Evolutionary conservation across 1,140 invertebrate genomes (phyloP).

Genomic region (Leptoteleia sp.): DNA sequence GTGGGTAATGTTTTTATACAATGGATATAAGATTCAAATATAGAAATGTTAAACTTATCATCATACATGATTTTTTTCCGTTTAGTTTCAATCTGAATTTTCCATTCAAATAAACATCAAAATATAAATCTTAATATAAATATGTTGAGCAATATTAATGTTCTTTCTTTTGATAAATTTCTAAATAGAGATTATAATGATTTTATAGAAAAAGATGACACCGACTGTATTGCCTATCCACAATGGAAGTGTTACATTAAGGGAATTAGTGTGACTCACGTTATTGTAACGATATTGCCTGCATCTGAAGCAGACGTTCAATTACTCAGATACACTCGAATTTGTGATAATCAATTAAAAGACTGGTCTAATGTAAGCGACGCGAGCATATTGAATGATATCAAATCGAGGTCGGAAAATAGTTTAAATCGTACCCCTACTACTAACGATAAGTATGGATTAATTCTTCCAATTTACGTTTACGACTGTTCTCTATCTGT

Average conservation of each 20-base stretch:
- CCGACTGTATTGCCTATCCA: slow-evolving; percentile 40
- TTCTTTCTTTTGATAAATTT: no score
- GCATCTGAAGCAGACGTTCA: slow-evolving; percentile 83
- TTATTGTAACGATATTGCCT: slow-evolving; percentile 87
- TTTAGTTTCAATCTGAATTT: no score
- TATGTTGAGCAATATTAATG: no score
- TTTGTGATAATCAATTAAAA: slow-evolving; percentile 41
- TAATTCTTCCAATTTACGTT: slow-evolving; percentile 85
- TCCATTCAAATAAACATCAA: no score
- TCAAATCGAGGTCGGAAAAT: slow-evolving; percentile 24
- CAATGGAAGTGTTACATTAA: slow-evolving; percentile 88
- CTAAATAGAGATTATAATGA: background rate
- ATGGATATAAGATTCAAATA: no score
- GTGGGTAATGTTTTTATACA: no score
- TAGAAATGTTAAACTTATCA: no score
- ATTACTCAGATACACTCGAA: slow-evolving; percentile 74
- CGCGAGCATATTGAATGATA: slow-evolving; percentile 37
- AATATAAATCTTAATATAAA: no score
- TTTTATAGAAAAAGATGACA: slow-evolving; percentile 54
- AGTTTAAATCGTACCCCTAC: slow-evolving; percentile 16
- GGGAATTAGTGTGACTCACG: slow-evolving; percentile 83
- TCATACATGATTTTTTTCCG: no score
- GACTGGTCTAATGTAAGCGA: slow-evolving; percentile 50
- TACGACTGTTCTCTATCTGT: slow-evolving; percentile 86
- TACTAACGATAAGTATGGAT: slow-evolving; percentile 66